Evolutionary conservation across 2,888 invertebrate species (phyloP).

Genomic region (Lithophane semibrunnea): DNA sequence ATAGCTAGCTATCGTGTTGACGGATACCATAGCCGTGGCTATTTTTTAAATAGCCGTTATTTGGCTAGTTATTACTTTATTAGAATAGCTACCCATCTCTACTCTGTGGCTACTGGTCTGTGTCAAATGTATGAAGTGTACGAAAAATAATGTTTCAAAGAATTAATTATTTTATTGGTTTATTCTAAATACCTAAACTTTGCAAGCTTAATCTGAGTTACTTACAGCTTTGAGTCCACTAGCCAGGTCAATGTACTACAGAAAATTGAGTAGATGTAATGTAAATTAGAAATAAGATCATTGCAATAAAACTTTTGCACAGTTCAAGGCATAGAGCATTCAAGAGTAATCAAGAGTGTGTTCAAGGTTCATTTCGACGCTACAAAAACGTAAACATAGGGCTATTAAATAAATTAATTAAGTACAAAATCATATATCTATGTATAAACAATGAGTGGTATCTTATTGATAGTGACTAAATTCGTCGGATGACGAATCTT

Average conservation of each 20-base stretch:
- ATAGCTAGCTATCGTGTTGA: too few species aligned
- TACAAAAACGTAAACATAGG: conserved; percentile 26
- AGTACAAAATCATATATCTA: conserved; percentile 10
- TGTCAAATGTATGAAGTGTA: too few species aligned
- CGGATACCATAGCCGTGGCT: too few species aligned
- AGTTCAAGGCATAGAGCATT: conserved; percentile 37
- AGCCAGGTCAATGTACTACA: not conserved
- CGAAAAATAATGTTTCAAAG: too few species aligned
- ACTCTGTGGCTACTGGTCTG: too few species aligned
- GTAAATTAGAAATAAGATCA: conserved; percentile 20
- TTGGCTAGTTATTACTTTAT: too few species aligned
- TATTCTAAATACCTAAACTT: not conserved
- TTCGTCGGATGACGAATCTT: conserved; percentile 9
- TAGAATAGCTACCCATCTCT: too few species aligned
- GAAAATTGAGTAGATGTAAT: not conserved
- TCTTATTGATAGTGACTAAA: conserved; percentile 20
- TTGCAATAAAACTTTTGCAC: conserved; percentile 13
- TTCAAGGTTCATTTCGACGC: conserved; percentile 45
- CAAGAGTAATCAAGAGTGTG: not conserved
- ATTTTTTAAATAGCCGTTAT: too few species aligned
- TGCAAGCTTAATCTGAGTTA: not conserved
- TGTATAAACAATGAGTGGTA: conserved; percentile 24
- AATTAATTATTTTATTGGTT: too few species aligned
- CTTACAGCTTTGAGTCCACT: not conserved
- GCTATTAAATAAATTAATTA: not conserved